Evolutionary conservation across 2,888 invertebrate genomes (phyloP), one percentile per base, ranked within the genome.

Genomic region (Drosophila demipolita): DNA sequence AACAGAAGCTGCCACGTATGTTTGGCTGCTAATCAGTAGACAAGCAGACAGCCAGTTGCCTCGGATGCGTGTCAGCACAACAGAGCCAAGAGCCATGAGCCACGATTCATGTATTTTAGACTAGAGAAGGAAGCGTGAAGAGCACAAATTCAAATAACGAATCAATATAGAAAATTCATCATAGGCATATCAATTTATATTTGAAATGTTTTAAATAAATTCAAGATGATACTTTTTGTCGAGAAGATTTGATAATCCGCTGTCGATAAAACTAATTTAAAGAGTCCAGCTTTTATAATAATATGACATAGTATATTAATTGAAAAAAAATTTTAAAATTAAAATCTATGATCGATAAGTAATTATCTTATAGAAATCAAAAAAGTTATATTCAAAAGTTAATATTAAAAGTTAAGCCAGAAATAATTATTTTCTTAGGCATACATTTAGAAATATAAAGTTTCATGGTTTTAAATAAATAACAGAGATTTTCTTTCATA

Each of bases 11-110:
- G 29, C 9, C 52, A 53, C 55, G 65, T 54, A 57, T 75, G 62
- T 58, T 60, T 48, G 60, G 38, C 54, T 78, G 79, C 78, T 80
- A 78, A 80, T 80, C 79, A 80, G 48, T 55, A 68, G 65, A 69
- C 26, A 49, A 80, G 48, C 59, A 68, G 65, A 69, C 26, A 49
- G 53, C 23, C 45, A 59, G 33, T 32, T 38, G 38, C 6, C 17
- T 36, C 32, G 54, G 60, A 54, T 53, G 62, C 66, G 36, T 77
- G 62, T 15, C 15, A 26, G 23, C 29, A 26, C 26, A 23, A 36
- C 40, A 42, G 52, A 36, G 35, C 33, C 59, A 26, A 42, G 52
- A 36, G 35, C 33, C 59, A 26, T n/a, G 23, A 36, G 55, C 45
- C 49, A 60, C 26, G 35, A 38, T 38, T 49, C 45, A 32, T 33